phyloP scores from a whole-genome alignment of 2,113 vertebrate species.

The Sinocyclocheilus grahami region DNA sequence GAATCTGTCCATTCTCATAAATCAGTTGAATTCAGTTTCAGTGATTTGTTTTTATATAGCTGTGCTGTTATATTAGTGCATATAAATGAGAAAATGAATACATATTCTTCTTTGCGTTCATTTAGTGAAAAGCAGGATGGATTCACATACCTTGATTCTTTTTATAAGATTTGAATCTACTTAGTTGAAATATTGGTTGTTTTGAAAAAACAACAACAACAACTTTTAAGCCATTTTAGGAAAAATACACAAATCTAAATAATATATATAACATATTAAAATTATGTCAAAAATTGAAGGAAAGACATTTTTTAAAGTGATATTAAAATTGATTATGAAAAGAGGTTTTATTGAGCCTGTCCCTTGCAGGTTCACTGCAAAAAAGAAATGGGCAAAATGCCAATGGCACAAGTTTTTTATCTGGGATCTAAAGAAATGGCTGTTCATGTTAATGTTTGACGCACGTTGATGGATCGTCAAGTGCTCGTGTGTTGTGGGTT shows the following conservation, averaged over 20 bases:
- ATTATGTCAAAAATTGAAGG: background rate
- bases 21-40: background rate
- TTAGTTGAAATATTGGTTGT: background rate
- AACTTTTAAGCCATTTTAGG: background rate
- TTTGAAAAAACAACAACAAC: background rate
- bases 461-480: conserved; percentile 36
- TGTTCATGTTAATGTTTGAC: conserved; percentile 30
- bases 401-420: background rate
- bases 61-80: background rate
- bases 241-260: background rate
- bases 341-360: background rate
- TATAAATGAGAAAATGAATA: background rate
- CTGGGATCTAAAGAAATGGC: background rate
- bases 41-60: background rate
- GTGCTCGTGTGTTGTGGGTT: conserved; percentile 35
- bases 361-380: background rate
- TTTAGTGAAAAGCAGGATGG: background rate
- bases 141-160: too few species aligned
- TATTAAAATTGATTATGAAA: background rate
- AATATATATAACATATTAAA: background rate
- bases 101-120: background rate
- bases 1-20: background rate
- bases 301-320: background rate
- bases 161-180: background rate
- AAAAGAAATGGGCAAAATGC: background rate